phyloP scores from a whole-genome alignment of 2,113 vertebrate species.

The Protobothrops mucrosquamatus region DNA sequence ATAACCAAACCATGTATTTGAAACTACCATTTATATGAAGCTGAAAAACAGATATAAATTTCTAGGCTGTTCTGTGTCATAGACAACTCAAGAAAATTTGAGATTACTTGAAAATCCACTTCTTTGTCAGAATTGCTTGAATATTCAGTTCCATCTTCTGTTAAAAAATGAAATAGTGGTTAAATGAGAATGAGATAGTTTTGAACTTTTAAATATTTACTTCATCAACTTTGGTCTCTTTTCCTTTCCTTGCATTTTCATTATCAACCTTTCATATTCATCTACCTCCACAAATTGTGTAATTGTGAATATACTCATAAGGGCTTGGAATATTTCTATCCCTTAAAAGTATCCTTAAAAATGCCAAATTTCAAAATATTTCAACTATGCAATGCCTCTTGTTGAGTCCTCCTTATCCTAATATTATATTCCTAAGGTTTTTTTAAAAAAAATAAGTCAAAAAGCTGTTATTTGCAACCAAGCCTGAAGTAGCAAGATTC shows the following conservation, averaged over 20 bases:
- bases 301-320: not conserved
- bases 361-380: not conserved
- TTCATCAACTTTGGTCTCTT: not conserved
- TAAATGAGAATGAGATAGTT: not conserved
- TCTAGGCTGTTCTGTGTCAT: not conserved
- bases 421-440: not conserved
- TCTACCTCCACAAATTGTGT: not conserved
- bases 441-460: not conserved
- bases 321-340: not conserved
- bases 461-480: not conserved
- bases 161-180: not conserved
- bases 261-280: not conserved
- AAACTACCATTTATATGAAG: not conserved
- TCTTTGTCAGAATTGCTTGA: not conserved
- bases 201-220: not conserved
- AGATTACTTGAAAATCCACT: not conserved
- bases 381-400: not conserved
- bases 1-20: not conserved
- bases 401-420: not conserved
- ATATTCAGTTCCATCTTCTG: not conserved
- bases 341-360: not conserved
- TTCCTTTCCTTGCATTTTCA: not conserved
- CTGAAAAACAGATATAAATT: not conserved
- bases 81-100: not conserved
- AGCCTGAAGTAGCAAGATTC: not conserved